Evolutionary conservation across 2,797 vertebrate genomes (phyloP).

Genomic region (Potorous gilbertii): DNA sequence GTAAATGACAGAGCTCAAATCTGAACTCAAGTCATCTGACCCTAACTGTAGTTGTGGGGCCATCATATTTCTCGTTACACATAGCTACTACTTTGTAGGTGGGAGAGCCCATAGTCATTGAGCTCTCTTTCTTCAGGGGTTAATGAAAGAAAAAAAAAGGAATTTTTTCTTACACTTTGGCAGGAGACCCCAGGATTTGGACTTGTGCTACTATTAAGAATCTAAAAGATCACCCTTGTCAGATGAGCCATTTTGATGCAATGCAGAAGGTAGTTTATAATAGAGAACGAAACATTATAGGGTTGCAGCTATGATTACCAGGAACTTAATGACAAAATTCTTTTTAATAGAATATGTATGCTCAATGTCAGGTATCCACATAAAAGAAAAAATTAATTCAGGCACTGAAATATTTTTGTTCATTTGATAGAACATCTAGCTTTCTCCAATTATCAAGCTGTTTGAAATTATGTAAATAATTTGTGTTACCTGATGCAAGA

Average conservation of each 20-base stretch:
- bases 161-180: slow-evolving; percentile 42
- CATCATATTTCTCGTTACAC: not conserved
- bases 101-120: slow-evolving; percentile 37
- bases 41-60: not conserved
- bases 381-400: not conserved
- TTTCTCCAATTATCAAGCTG: not conserved
- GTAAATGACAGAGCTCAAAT: not conserved
- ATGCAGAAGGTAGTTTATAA: not conserved
- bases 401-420: not conserved
- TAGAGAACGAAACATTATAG: not conserved
- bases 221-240: not conserved
- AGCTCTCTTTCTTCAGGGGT: slow-evolving; percentile 53
- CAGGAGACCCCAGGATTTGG: slow-evolving; percentile 54
- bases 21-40: not conserved
- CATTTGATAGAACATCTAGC: not conserved
- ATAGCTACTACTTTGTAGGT: not conserved
- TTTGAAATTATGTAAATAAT: not conserved
- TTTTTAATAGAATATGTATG: not conserved
- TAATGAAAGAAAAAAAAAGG: slow-evolving; percentile 19
- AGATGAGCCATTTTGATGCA: not conserved
- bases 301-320: not conserved
- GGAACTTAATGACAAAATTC: not conserved
- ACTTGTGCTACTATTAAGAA: slow-evolving; percentile 19
- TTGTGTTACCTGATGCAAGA: not conserved
- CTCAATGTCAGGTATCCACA: not conserved